Base-by-base conservation (phyloP, 2,888 invertebrate species). In the Lamellibrachia columna region DNA sequence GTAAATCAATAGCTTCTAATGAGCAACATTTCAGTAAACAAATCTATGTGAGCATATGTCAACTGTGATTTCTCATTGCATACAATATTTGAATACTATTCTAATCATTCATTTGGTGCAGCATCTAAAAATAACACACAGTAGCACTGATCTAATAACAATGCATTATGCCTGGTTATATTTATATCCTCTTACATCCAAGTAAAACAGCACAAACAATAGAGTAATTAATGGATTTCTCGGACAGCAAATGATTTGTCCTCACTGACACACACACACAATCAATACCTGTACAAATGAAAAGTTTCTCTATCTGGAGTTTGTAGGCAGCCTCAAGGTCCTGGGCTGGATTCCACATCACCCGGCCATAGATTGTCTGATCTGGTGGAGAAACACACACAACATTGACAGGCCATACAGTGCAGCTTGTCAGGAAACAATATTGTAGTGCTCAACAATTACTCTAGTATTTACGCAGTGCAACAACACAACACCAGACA, bases 321-420 rank as follows among this genome's bases (percentile, higher is more conserved):
- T 95, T 94, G 94, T 97, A 97, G 2, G 96, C 96, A 91, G 95
- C 95, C 91, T 96, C 95, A 90, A 96, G 94, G 93, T 96, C 96
- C 94, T 97, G 96, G 58, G 95, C 95, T 60, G 96, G 96, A 93
- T 95, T 95, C 97, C 97, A 97, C 93, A 96, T 94, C 7, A 97
- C 96, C 93, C 96, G 94, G 0, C 97, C 97, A 94, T 96, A 97
- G 4, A 97, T 94, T 0, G 93, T 94, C 40, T 96, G 94, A 28
- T 95, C 95, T 92, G 93, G 40, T 60, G n/a, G n/a, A 3, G n/a
- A 15, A 75, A 15, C 22, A 75, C 15, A 60, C 60, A 60, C 60
- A 60, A 92, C 60, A 28, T 75, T 75, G n/a, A 2, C 75, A 15
- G n/a, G 22, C 75, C 75, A 75, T 22, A 75, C n/a, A 75, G 22